Base-by-base conservation (phyloP, 2,797 vertebrate genomes). In the Macropodus opercularis region DNA sequence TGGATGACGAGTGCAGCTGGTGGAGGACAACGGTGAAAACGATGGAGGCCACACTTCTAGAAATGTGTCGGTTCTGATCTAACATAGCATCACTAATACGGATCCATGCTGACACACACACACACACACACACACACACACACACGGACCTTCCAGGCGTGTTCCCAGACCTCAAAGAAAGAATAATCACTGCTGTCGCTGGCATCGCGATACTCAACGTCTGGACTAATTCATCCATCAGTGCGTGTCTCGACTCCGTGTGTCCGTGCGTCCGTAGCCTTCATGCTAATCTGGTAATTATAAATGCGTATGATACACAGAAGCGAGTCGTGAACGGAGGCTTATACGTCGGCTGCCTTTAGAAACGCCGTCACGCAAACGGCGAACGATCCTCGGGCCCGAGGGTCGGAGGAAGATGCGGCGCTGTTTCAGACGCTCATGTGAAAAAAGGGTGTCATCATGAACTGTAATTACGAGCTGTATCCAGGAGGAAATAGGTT, bases 241-340 rank as follows among this genome's bases (percentile, higher is more conserved):
- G 69, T 40, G 67, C 63, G 0, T 32, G 65, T 61, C 62, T 74
- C 52, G 34, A 40, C 51, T 75, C 36, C n/a, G 15, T 53, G 61
- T 14, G 42, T 24, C 67, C 63, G 29, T 22, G 55, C 49, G 31
- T 72, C 43, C 76, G 21, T 1, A 15, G 64, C 35, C 66, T 58
- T 70, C 59, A 83, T 34, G 75, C 49, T 31, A 51, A 69, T 75
- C 82, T 34, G 75, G 52, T 31, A 51, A 69, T 75, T 52, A 87
- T 79, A 76, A 83, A 85, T 71, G 82, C 81, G 86, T 77, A 63
- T 71, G 75, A 82, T 80, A 83, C 6, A 55, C 76, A 81, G 79
- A 88, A 86, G 83, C 63, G 69, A 75, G 67, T 57, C 67, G 63
- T 54, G 68, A 54, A 72, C n/a, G 65, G 40, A 31, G 42, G 47